Evolutionary conservation across 2,113 vertebrate species (phyloP).

Genomic region (Solea solea): DNA sequence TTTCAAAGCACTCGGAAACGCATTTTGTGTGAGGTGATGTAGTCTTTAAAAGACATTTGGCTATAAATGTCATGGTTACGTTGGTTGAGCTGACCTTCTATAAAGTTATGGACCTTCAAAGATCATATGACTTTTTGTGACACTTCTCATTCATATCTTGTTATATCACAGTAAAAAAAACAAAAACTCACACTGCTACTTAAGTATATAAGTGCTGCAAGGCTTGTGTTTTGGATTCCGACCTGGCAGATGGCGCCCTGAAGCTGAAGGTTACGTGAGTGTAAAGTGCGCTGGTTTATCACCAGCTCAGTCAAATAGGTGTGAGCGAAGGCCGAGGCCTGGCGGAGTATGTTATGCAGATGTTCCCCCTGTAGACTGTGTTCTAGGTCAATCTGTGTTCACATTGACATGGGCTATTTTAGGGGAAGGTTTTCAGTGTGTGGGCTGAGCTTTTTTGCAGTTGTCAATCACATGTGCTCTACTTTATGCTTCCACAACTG

Average conservation of each 20-base stretch:
- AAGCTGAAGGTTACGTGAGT: conserved; percentile 38
- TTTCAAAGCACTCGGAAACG: no score
- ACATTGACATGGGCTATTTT: conserved; percentile 70
- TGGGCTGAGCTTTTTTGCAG: conserved; percentile 52
- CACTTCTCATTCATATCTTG: conserved; percentile 8
- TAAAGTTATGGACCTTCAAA: conserved; percentile 12
- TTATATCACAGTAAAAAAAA: conserved; percentile 26
- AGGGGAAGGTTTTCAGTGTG: conserved; percentile 64
- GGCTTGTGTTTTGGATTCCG: conserved; percentile 36
- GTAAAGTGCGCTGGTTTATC: conserved; percentile 44
- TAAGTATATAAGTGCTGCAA: conserved; percentile 9
- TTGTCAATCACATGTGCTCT: conserved; percentile 71
- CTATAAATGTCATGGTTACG: not conserved
- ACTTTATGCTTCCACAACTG: conserved; percentile 45
- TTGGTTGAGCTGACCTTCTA: conserved; percentile 17
- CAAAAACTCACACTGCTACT: not conserved
- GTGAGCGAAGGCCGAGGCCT: conserved; percentile 37
- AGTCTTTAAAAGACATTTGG: conserved; percentile 5
- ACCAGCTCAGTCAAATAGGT: conserved; percentile 53
- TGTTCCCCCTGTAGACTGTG: conserved; percentile 70
- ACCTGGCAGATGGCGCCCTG: conserved; percentile 41
- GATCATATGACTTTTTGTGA: conserved; percentile 13
- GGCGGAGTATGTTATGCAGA: conserved; percentile 62
- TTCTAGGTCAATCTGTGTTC: conserved; percentile 77
- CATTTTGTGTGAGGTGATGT: no score